These are phyloP conservation scores for Pachyrhynchus sulphureomaculatus DNA, from an alignment of 1,140 invertebrate genomes.

Conservation along the genomic window DNA sequence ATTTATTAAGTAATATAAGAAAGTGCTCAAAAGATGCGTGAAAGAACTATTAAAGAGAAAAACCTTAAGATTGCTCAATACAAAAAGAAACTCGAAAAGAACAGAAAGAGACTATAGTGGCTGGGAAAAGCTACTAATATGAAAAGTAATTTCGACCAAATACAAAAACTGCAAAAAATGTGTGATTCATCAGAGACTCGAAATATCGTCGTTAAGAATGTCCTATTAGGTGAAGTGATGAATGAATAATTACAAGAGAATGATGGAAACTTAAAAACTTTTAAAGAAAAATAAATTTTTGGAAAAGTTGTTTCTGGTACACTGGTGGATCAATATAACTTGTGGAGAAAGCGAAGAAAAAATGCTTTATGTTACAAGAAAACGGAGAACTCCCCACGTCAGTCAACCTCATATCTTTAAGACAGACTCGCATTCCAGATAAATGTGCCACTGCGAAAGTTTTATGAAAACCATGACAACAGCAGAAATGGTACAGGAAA, in stretches of 20 bases:
- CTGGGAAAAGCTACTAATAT: too few relatives aligned
- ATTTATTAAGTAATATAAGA: too few relatives aligned
- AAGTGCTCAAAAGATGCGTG: too few relatives aligned
- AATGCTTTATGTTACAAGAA: background rate
- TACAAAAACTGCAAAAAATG: too few relatives aligned
- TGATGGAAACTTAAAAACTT: background rate
- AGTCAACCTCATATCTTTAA: background rate
- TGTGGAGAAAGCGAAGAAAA: slow-evolving; percentile 1
- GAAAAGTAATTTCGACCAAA: too few relatives aligned
- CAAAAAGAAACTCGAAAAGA: too few relatives aligned
- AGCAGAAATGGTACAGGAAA: slow-evolving; percentile 1
- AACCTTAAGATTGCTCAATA: too few relatives aligned
- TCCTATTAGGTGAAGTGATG: slow-evolving; percentile 2
- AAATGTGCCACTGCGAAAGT: background rate
- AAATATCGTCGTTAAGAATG: slow-evolving; percentile 2
- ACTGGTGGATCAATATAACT: background rate
- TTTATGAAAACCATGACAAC: slow-evolving; percentile 5
- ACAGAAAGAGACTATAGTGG: too few relatives aligned
- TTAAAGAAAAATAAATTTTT: slow-evolving; percentile 1
- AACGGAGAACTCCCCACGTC: background rate
- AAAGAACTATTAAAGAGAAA: too few relatives aligned
- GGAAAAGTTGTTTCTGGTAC: too few relatives aligned
- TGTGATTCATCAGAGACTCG: background rate
- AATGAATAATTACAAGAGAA: background rate
- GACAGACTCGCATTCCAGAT: background rate